Evolutionary conservation across 2,888 invertebrate species (phyloP).

Genomic region (Antheraea yamamai): DNA sequence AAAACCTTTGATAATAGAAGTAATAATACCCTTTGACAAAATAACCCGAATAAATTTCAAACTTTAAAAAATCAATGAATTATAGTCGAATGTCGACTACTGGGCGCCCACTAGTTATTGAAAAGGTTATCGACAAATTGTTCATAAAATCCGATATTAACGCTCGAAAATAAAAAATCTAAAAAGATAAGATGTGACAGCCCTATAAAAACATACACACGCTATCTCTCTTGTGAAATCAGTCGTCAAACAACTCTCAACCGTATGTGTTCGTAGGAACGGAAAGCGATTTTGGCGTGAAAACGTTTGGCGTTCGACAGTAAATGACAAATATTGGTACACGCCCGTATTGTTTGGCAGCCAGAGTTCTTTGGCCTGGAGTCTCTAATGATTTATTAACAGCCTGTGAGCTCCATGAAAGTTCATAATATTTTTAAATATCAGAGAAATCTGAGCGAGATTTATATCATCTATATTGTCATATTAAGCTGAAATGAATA

Average conservation of each 20-base stretch:
- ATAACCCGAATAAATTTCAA: too few species aligned
- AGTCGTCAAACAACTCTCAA: background rate
- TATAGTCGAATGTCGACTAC: too few species aligned
- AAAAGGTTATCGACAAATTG: too few species aligned
- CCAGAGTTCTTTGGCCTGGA: conserved; percentile 3
- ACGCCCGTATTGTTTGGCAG: conserved; percentile 22
- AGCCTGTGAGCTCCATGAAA: background rate
- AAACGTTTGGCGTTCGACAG: conserved; percentile 4
- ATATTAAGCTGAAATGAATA: too few species aligned
- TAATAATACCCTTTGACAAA: too few species aligned
- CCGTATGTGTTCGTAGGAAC: background rate
- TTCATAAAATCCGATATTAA: too few species aligned
- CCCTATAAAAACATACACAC: conserved; percentile 1
- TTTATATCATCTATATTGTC: conserved; percentile 8
- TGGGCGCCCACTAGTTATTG: too few species aligned
- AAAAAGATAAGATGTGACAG: background rate
- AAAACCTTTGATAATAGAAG: too few species aligned
- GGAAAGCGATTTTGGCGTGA: background rate
- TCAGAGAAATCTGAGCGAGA: conserved; percentile 4
- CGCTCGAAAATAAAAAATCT: too few species aligned
- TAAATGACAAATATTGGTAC: conserved; percentile 16
- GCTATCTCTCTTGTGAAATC: background rate
- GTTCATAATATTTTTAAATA: conserved; percentile 11
- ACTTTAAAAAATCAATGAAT: too few species aligned
- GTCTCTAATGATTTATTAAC: conserved; percentile 23